Base-by-base conservation (phyloP, 2,888 invertebrate genomes). In the Alloscopus bannaensis region DNA sequence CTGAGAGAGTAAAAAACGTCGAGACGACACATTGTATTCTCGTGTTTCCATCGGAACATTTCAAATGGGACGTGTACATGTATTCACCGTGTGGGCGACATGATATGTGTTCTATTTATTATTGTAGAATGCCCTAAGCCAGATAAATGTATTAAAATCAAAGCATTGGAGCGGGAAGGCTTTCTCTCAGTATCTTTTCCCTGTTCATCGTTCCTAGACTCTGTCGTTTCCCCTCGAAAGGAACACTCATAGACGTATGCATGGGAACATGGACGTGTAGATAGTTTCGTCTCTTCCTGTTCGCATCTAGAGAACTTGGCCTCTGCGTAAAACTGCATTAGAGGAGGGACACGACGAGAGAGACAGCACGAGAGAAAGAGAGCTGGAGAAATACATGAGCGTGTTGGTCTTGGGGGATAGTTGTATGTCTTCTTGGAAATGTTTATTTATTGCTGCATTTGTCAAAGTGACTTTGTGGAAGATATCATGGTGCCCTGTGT, bases 371-470 rank as follows among this genome's bases (percentile, higher is more conserved):
- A 40, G 42, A 62, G 62, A 8, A 29, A 22, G 36, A 28, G 62
- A 64, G 40, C 8, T 4, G n/a, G 28, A 13, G n/a, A 22, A 31
- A 20, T 36, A 20, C 29, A 29, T 29, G 20, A 31, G 11, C 18
- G n/a, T 26, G 28, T 36, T 52, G 31, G 55, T 57, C 55, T 59
- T 55, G 18, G 22, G 50, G 60, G 71, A 50, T 73, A 73, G 55
- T 65, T 73, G 73, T 71, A 31, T 50, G 75, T 75, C 75, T 66
- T 76, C 76, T 69, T 69, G 69, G 69, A 77, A 77, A 77, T 77
- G 77, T 77, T 77, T 77, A 77, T 77, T 77, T 77, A 77, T 77
- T 77, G 77, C 77, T 77, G 68, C 77, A 77, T 77, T 77, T 77
- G 77, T 77, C 77, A 77, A 70, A 77, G 64, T 77, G 77, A 77